Evolutionary conservation across 2,888 invertebrate genomes (phyloP).

Genomic region (Patella depressa): DNA sequence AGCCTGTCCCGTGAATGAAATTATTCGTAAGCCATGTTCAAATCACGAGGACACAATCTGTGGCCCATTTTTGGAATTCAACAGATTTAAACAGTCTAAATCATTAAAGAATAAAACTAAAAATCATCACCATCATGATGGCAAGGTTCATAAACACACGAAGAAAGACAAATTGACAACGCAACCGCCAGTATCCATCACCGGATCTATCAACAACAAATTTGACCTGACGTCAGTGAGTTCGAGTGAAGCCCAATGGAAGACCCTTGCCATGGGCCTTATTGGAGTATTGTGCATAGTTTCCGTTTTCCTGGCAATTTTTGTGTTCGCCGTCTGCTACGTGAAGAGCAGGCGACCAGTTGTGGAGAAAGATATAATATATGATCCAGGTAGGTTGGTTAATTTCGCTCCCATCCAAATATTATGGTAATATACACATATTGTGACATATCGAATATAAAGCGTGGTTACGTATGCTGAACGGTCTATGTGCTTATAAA

Average conservation of each 20-base stretch:
- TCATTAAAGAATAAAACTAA: neutral
- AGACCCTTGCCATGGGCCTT: constrained; percentile 27
- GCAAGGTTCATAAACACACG: constrained; percentile 14
- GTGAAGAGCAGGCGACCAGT: constrained; percentile 19
- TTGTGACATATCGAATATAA: too few species aligned
- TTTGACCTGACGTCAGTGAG: constrained; percentile 19
- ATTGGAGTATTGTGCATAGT: constrained; percentile 30
- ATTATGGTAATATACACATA: too few species aligned
- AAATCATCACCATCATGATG: constrained; percentile 9
- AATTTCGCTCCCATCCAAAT: neutral
- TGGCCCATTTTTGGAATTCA: constrained; percentile 44
- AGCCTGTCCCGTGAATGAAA: constrained; percentile 37
- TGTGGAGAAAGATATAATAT: constrained; percentile 25
- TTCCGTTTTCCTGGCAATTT: constrained; percentile 25
- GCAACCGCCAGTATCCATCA: neutral
- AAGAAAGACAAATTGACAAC: neutral
- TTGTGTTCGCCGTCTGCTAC: constrained; percentile 25
- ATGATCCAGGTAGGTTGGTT: constrained; percentile 23
- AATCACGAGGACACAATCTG: constrained; percentile 35
- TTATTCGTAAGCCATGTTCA: constrained; percentile 38
- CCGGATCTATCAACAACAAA: constrained; percentile 11
- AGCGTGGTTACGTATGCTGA: too few species aligned
- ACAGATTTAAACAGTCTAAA: constrained; percentile 22
- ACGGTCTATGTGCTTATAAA: too few species aligned
- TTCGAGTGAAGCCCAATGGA: constrained; percentile 24